Base-by-base conservation (phyloP, 2,797 vertebrate genomes). In the Gallirallus australis region DNA sequence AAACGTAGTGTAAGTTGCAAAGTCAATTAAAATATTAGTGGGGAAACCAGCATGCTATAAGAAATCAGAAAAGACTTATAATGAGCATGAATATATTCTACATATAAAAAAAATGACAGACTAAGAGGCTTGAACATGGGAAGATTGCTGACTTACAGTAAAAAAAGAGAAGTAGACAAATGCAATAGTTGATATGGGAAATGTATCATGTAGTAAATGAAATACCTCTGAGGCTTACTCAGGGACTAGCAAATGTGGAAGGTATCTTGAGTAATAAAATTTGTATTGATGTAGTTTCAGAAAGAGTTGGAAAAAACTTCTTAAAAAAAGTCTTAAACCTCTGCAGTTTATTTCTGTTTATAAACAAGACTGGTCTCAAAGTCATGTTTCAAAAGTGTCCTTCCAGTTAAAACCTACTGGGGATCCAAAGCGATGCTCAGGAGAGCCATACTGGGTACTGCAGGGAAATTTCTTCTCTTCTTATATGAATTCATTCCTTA, bases 11-110 rank as follows among this genome's bases (percentile, higher is more conserved):
- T 64, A 82, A 88, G 56, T 50, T 93, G 83, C 19, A 57, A 88
- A 91, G 66, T 54, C 40, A 77, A 57, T 53, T 82, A 89, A 89
- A 95, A 70, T 57, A 70, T 35, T 78, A 78, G 72, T 57, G 57
- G 53, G 37, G 68, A 94, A 90, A 85, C 14, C 28, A 73, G 54
- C 65, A 93, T 75, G 90, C 66, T 7, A 3, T 48, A 81, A 80
- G 69, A 91, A 94, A 93, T 13, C 53, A 91, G 84, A 77, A 77
- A 79, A 76, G 37, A 89, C 50, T 76, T 79, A 61, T 31, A 86
- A 27, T 40, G 61, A 48, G 12, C 27, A 69, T 86, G 63, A 84
- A 63, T 47, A 80, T 53, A n/a, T 13, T 45, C 28, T 42, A 69
- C 53, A 25, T 23, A 35, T 24, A 90, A 71, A 25, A 25, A 45